Conservation (phyloP, 2,113 vertebrate genomes). For the Clinocottus analis region DNA sequence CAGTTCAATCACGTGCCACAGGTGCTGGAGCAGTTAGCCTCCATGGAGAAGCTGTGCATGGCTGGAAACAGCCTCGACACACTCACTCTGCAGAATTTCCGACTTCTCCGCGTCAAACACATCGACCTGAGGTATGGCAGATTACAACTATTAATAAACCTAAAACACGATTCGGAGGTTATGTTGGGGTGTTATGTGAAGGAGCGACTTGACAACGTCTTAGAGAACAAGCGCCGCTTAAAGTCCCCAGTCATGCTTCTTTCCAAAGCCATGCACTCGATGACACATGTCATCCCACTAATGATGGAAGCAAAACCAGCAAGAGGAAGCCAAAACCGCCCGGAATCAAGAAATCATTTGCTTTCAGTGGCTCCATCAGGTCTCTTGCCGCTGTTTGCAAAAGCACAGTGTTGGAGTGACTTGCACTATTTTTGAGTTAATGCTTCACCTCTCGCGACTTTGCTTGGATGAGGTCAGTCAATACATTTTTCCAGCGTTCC, state of each 20-base stretch:
- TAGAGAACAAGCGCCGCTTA: neutral
- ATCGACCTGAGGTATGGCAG: slow-evolving; percentile 90
- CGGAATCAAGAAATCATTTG: slow-evolving; percentile 70
- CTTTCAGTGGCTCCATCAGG: slow-evolving; percentile 38
- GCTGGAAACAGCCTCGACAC: slow-evolving; percentile 91
- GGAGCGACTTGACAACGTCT: neutral
- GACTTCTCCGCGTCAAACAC: slow-evolving; percentile 92
- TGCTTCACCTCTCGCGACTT: slow-evolving; percentile 54
- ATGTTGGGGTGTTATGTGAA: neutral
- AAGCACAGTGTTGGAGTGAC: slow-evolving; percentile 66
- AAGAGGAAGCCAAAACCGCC: slow-evolving; percentile 31
- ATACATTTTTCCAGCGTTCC: slow-evolving; percentile 23
- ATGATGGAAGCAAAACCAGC: slow-evolving; percentile 59
- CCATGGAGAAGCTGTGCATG: slow-evolving; percentile 97
- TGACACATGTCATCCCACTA: slow-evolving; percentile 34
- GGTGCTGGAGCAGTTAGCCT: slow-evolving; percentile 90
- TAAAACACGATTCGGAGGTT: neutral
- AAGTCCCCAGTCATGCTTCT: slow-evolving; percentile 6
- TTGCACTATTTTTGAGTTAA: slow-evolving; percentile 78
- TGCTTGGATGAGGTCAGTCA: slow-evolving; percentile 18
- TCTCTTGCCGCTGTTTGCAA: slow-evolving; percentile 33
- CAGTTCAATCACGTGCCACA: slow-evolving; percentile 91
- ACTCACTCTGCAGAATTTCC: slow-evolving; percentile 87
- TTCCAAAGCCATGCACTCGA: neutral
- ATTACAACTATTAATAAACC: neutral